Evolutionary conservation across 1,140 invertebrate genomes (phyloP).

Genomic region (Drosophila fuyamai): DNA sequence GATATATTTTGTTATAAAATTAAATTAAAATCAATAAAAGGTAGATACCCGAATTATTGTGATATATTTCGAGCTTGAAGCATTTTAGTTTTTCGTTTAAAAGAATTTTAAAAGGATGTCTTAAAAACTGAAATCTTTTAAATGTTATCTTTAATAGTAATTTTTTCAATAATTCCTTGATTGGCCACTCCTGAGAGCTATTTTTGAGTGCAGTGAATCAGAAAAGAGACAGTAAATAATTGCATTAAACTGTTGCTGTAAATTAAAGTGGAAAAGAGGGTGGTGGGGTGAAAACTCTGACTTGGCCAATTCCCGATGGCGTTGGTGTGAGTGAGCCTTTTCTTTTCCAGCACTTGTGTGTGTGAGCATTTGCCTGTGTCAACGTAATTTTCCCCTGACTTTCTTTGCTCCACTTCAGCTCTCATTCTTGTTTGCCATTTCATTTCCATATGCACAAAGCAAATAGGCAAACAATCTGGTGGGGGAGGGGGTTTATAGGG

Average conservation of each 20-base stretch:
- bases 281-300: constrained; percentile 7
- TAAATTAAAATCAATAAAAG: too few species aligned
- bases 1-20: too few species aligned
- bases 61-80: too few species aligned
- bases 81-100: too few species aligned
- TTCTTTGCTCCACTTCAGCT: constrained; percentile 53
- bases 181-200: neutral
- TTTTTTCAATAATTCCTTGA: neutral
- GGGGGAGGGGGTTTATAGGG: neutral
- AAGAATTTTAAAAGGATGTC: too few species aligned
- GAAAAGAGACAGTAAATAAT: constrained; percentile 35
- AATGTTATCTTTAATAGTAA: too few species aligned
- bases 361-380: constrained; percentile 54
- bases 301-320: constrained; percentile 26
- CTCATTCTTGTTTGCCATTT: constrained; percentile 71
- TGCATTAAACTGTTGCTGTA: constrained; percentile 47
- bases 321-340: constrained; percentile 18
- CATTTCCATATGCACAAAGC: constrained; percentile 79
- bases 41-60: too few species aligned
- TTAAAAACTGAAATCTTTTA: too few species aligned
- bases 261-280: neutral
- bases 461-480: constrained; percentile 74
- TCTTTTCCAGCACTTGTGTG: constrained; percentile 41
- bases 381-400: constrained; percentile 73
- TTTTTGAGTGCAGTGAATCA: constrained; percentile 6